Evolutionary conservation across 1,140 invertebrate species (phyloP), one percentile per base, ranked within the genome.

Genomic region (Aleiodes sp.): DNA sequence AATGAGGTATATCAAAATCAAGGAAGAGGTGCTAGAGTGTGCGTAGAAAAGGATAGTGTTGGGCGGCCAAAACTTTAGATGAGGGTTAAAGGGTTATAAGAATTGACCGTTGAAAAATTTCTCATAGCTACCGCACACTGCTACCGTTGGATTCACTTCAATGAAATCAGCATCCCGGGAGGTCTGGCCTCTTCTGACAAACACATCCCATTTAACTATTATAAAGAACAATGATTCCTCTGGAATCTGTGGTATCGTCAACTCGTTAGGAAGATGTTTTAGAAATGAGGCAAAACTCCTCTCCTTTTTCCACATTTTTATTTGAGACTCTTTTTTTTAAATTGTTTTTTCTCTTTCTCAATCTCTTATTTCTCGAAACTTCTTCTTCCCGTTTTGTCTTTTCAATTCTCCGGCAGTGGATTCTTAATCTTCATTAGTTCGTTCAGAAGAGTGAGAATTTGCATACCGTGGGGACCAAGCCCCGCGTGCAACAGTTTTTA

Each of bases 371-470:
- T 31, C 60, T 33, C 60, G 16, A 63, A 35, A 33, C 31, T 61
- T 9, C 31, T n/a, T n/a, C n/a, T 63, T 63, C 35, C 19, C 33
- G 31, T 59, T 69, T 46, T 43, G 39, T 72, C 29, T 52, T 61
- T 66, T 62, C 64, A 60, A 64, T 73, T 70, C 64, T 59, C 57
- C 33, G 63, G 46, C 39, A 56, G 59, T 26, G 65, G 68, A 74
- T 74, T 74, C 73, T 74, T 72, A 74, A 74, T 74, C 73, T 74
- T 74, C 73, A 74, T 74, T 74, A 74, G 70, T 74, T 74, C 56
- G 64, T 62, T 71, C 52, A 26, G 21, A 28, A 26, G 21, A 28
- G 28, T 24, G 21, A 37, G 65, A 57, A 74, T 74, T 74, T 74
- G 73, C 73, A 74, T 74, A 74, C 63, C 66, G 63, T 61, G 59